phyloP scores from a whole-genome alignment of 2,797 vertebrate genomes.

The Chromis chromis region DNA sequence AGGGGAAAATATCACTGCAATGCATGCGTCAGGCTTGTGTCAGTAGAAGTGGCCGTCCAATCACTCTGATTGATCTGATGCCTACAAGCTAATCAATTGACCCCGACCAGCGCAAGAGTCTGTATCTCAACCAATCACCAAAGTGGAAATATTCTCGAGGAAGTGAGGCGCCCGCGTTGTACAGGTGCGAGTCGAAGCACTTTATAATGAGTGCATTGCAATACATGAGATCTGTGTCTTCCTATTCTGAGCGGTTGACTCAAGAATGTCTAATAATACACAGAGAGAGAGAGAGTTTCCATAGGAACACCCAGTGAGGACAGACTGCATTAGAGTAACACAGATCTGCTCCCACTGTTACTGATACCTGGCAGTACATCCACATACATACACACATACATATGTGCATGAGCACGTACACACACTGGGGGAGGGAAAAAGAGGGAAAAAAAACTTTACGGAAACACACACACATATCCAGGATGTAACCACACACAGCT shows the following conservation, averaged over 20 bases:
- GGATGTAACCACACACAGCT: slow-evolving; percentile 61
- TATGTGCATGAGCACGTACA: slow-evolving; percentile 13
- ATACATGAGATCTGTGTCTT: slow-evolving; percentile 72
- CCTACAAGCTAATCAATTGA: slow-evolving; percentile 56
- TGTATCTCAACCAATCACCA: slow-evolving; percentile 38
- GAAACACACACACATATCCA: slow-evolving; percentile 34
- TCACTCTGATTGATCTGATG: slow-evolving; percentile 54
- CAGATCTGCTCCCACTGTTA: slow-evolving; percentile 77
- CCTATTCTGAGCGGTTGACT: slow-evolving; percentile 80
- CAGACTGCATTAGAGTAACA: slow-evolving; percentile 80
- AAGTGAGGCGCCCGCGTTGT: slow-evolving; percentile 6
- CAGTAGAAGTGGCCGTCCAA: slow-evolving; percentile 39
- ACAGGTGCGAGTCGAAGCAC: slow-evolving; percentile 29
- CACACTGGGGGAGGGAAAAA: slow-evolving; percentile 5
- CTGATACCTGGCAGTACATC: slow-evolving; percentile 73
- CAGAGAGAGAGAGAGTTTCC: slow-evolving; percentile 80
- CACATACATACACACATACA: slow-evolving; percentile 9
- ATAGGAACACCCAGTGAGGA: slow-evolving; percentile 84
- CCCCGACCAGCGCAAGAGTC: slow-evolving; percentile 28
- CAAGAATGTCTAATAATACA: slow-evolving; percentile 83
- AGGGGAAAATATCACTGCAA: slow-evolving; percentile 10
- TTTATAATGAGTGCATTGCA: slow-evolving; percentile 57
- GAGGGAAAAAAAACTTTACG: slow-evolving; percentile 16
- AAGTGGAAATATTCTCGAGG: slow-evolving; percentile 20
- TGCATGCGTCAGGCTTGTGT: slow-evolving; percentile 33